These are phyloP conservation scores for Phortica variegata DNA, from an alignment of 1,140 invertebrate genomes.

Conservation along the genomic window DNA sequence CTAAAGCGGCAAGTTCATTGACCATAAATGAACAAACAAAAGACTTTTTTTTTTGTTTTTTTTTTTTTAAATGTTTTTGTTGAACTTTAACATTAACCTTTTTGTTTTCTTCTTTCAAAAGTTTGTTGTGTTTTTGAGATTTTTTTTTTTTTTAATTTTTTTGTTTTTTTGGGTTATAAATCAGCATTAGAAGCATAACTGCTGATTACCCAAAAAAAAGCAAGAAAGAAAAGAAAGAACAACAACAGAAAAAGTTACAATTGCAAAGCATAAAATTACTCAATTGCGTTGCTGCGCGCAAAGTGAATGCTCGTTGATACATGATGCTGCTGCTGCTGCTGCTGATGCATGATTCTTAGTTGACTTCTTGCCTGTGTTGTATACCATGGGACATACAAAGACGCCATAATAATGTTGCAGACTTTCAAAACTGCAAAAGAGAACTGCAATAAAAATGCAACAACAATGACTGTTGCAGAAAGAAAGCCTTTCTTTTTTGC, in stretches of 20 bases:
- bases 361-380: no score
- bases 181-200: no score
- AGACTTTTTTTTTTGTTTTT: constrained; percentile 19
- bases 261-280: constrained; percentile 22
- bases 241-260: neutral
- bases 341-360: no score
- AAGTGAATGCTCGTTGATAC: constrained; percentile 1
- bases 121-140: no score
- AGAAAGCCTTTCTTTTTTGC: constrained; percentile 53
- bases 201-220: no score
- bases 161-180: no score
- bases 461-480: constrained; percentile 17
- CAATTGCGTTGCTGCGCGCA: constrained; percentile 15
- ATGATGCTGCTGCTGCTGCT: neutral
- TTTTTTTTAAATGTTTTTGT: constrained; percentile 1
- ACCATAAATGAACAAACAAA: constrained; percentile 45
- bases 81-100: constrained; percentile 47
- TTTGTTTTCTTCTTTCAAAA: neutral
- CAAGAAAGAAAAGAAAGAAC: neutral
- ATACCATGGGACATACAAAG: no score
- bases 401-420: no score
- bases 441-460: neutral
- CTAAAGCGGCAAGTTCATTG: constrained; percentile 42
- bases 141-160: no score
- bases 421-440: constrained; percentile 38